Conservation (phyloP, 1,140 invertebrate species). For the Zaprionus gabonicus region DNA sequence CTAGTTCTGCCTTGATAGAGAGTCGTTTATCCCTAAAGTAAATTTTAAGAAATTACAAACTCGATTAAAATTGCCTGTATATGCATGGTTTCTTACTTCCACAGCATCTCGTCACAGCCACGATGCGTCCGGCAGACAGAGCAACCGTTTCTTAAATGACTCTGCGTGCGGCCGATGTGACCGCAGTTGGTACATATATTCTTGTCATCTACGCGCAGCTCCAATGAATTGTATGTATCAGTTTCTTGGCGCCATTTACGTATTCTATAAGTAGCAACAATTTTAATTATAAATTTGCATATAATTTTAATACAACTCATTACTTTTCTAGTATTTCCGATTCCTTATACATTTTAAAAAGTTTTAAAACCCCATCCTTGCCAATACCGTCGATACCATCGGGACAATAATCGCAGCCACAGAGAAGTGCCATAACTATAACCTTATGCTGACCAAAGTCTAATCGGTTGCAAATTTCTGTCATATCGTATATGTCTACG, state of each 20-base stretch:
- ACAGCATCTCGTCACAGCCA: constrained; percentile 87
- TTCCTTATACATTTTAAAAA: constrained; percentile 88
- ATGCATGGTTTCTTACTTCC: constrained; percentile 86
- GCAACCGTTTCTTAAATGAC: constrained; percentile 88
- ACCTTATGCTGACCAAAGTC: constrained; percentile 92
- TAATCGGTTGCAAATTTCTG: constrained; percentile 85
- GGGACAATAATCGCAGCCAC: constrained; percentile 94
- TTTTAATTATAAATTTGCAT: not conserved
- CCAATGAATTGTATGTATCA: constrained; percentile 85
- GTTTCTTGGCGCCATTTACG: constrained; percentile 87
- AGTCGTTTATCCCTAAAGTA: constrained; percentile 86
- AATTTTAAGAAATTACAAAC: not conserved
- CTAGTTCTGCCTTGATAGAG: constrained; percentile 88
- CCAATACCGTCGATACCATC: constrained; percentile 92
- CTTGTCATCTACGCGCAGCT: constrained; percentile 86
- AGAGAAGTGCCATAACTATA: constrained; percentile 92
- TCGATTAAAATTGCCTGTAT: not conserved
- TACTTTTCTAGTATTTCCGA: constrained; percentile 88
- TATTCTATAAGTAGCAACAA: constrained; percentile 78
- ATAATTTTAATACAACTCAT: not conserved
- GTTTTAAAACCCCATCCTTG: constrained; percentile 90
- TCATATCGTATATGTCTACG: constrained; percentile 91
- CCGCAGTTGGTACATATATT: constrained; percentile 89
- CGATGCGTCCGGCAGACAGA: constrained; percentile 86
- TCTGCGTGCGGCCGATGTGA: constrained; percentile 87